Conservation (phyloP, 2,797 vertebrate genomes). For the Psittacula echo region DNA sequence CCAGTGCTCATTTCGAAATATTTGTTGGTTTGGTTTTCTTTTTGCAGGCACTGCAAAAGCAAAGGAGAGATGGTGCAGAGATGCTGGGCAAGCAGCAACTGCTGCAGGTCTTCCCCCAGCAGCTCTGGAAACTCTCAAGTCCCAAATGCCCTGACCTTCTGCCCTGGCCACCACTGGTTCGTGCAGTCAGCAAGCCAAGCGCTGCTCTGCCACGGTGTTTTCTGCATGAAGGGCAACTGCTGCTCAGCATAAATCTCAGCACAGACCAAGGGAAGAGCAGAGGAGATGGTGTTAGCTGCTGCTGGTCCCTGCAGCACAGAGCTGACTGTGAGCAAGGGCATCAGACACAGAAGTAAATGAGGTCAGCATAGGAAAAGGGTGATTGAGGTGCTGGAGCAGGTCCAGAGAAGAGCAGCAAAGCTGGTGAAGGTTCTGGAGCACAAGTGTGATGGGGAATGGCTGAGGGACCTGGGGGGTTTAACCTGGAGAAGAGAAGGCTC, state of each 20-base stretch:
- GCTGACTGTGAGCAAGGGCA: rapidly evolving
- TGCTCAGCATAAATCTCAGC: not conserved
- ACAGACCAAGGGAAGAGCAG: not conserved
- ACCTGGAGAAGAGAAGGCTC: not conserved
- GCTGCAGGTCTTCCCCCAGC: not conserved
- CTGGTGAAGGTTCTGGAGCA: not conserved
- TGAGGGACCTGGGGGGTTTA: not conserved
- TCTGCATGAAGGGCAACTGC: not conserved
- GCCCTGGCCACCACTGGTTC: rapidly evolving
- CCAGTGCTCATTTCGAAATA: not conserved
- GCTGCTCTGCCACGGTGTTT: not conserved
- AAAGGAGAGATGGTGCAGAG: not conserved
- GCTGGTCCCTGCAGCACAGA: not conserved
- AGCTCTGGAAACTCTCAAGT: not conserved
- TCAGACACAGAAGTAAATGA: not conserved
- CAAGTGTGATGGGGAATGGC: not conserved
- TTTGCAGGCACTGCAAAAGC: not conserved
- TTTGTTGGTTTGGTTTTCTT: not conserved
- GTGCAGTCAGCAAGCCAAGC: not conserved
- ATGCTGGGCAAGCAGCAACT: not conserved
- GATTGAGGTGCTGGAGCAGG: not conserved
- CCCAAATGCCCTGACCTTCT: rapidly evolving
- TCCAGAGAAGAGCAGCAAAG: not conserved
- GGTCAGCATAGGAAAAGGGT: not conserved
- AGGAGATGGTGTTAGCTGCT: not conserved